Evolutionary conservation across 2,888 invertebrate genomes (phyloP), one percentile per base, ranked within the genome.

Genomic region (Adineta ricciae): DNA sequence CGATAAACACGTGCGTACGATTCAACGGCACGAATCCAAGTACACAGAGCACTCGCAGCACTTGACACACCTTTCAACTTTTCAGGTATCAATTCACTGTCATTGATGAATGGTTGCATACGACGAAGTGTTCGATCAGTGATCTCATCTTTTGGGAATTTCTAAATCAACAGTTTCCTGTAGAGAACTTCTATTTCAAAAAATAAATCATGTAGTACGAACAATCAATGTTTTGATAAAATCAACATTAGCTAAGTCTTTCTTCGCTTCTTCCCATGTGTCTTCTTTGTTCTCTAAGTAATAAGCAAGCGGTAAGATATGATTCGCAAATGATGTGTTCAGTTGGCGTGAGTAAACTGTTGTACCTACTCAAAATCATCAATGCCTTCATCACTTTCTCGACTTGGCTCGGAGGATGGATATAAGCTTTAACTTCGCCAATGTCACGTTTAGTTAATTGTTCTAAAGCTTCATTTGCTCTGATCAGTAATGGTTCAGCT

Each of bases 131-230:
- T 94, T 89, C 94, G 94, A 88, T 95, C 95, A 0, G 93, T 92
- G 87, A 96, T 94, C 89, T 95, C 94, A 90, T 96, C 95, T 88
- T 94, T 95, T 91, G 96, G 95, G 89, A 95, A 96, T 86, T 94
- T 94, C 86, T 94, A 93, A 32, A 87, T 91, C 89, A 88, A 90
- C 90, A 27, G n/a, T n/a, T n/a, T n/a, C n/a, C n/a, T n/a, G n/a
- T n/a, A n/a, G n/a, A n/a, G n/a, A n/a, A n/a, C n/a, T n/a, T 83
- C 49, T 50, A 7, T 24, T 32, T 83, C 46, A 46, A 11, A 46
- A 46, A 46, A 11, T 8, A 46, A 11, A 46, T 8, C 8, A 46
- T 46, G 46, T 11, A 46, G 11, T 46, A 36, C 54, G 19, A 38
- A 52, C 83, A 83, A 49, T 41, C 2, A 54, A 24, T 50, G 32